Base-by-base conservation (phyloP, 2,797 vertebrate species). In the Sciaenops ocellatus region DNA sequence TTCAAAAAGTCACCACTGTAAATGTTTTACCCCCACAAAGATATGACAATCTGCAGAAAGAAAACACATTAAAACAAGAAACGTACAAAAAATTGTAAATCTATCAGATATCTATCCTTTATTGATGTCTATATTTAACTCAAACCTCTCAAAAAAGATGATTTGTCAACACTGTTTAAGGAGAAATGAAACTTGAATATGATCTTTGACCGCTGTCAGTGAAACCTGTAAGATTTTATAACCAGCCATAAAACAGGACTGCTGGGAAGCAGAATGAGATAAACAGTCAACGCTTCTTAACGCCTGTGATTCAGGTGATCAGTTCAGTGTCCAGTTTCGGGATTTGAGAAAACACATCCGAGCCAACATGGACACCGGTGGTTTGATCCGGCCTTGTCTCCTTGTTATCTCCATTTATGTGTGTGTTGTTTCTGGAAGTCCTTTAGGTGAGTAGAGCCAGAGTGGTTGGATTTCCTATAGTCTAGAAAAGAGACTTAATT, bases 361-460 rank as follows among this genome's bases (percentile, higher is more conserved):
- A 34, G 57, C 17, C 6, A 7, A 59, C 5, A 76, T 90, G 87
- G 79, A 83, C 20, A 17, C 12, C 1, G 0, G 9, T 1, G 65
- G 57, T 62, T 76, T 17, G 62, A 48, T 38, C 5, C 5, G 0
- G 73, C 62, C 22, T 28, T 15, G 52, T 64, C 47, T 79, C 7
- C 8, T 74, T n/a, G 1, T 62, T 44, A 15, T 82, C 48, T 73
- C 44, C 9, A 0, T 74, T 22, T 82, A 69, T 62, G 42, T 51
- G 38, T 38, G 67, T 6, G 71, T 66, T 22, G 56, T 74, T 22
- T 38, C 20, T 47, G 89, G 85, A 50, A 46, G 2, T 73, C 66
- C 84, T 3, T 6, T 88, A 46, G 79, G 92, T 93, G 59, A 93
- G 92, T 90, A 18, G 10, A 17, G 7, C 5, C 22, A 30, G 11